Base-by-base conservation (phyloP, 2,888 invertebrate genomes). In the Dermolepida albohirtum region DNA sequence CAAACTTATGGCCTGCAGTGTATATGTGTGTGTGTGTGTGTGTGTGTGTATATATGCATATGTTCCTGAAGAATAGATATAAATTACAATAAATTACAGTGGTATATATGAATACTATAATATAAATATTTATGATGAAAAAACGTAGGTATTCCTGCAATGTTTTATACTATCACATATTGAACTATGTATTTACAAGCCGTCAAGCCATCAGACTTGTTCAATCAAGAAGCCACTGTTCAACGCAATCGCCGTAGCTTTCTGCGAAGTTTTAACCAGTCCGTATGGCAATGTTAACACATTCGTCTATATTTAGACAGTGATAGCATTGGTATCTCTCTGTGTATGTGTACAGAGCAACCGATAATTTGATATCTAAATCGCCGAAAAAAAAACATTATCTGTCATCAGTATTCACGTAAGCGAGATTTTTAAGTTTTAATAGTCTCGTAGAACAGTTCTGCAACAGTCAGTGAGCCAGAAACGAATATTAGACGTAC, bases 231-330 rank as follows among this genome's bases (percentile, higher is more conserved):
- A 52, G 12, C 34, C 51, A 52, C 34, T 34, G 34, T 34, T 34
- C 34, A 34, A 34, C 34, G 34, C 34, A 34, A 34, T 34, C 34
- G 29, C 51, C 11, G 14, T 11, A 14, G 14, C 51, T 52, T 52
- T 52, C 51, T 34, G 51, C 34, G 12, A 52, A 22, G 22, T 49
- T 49, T 52, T 29, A 29, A 52, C 34, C 51, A 27, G 34, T 27
- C 34, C 51, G 51, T 52, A 27, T 29, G 51, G 51, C 51, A 52
- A 52, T 52, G 51, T 40, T 54, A 54, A 54, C 39, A 29, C 17
- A 40, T 29, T 14, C 65, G 49, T 70, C 73, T 75, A 77, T 74
- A 75, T 74, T 74, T 78, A 77, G 75, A 73, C 68, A 70, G 73
- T 76, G 76, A 77, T 74, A 72, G 70, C 71, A 72, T 72, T 41